Evolutionary conservation across 1,140 invertebrate species (phyloP), one percentile per base, ranked within the genome.

Genomic region (Calephelis nemesis): DNA sequence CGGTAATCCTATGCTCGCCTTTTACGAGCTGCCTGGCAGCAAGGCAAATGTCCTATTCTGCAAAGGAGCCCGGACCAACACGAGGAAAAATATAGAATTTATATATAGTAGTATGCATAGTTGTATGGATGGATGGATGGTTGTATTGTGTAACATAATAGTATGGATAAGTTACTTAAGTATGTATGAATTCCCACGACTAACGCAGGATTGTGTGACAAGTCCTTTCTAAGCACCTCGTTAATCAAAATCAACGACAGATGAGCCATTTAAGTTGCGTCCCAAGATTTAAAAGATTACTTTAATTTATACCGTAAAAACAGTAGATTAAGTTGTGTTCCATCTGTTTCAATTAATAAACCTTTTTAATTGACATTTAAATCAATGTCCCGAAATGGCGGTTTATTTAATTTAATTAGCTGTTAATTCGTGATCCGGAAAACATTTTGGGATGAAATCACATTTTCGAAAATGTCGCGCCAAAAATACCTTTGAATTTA

Each of bases 311-410:
- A 58, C 54, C 54, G 19, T 58, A 58, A 58, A 30, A 54, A 58
- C 30, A 58, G 54, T 58, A 58, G 54, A 58, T 58, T 58, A 58
- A 58, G 54, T 58, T 58, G 54, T 58, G 54, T 58, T 40, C 1
- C 54, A 39, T 39, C 54, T 58, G 54, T 39, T 40, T 58, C 54
- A 39, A 58, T 58, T 58, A 39, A 58, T 39, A 58, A 58, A 39
- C 54, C 54, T 19, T 58, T 58, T 58, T 58, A 58, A 58, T 58
- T 39, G 39, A 30, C 30, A 58, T 58, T 58, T 58, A 58, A 12
- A 58, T 58, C 54, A 58, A 10, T 58, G 54, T 58, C 54, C 30
- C 3, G 30, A 30, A 5, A 7, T 58, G 54, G 30, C 54, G 30
- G 10, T 58, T 30, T 19, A 11, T 5, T 58, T 30, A 39, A 12